These are phyloP conservation scores for Ormyrus nitidulus DNA, from an alignment of 2,888 invertebrate genomes.

Conservation along the genomic window DNA sequence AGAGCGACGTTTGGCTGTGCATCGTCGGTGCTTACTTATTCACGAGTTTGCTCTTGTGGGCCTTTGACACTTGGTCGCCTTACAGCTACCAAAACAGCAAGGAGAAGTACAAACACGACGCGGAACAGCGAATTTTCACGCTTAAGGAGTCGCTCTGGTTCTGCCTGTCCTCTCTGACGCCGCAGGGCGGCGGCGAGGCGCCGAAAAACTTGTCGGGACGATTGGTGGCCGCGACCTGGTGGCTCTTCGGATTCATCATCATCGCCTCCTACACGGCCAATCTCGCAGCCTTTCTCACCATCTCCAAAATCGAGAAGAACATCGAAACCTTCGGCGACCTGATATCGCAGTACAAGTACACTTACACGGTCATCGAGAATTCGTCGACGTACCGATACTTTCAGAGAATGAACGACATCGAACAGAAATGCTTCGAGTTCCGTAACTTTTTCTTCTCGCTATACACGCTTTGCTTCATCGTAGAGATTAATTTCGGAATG, in stretches of 20 bases:
- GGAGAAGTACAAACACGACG: slow-evolving; percentile 85
- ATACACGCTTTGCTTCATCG: neutral
- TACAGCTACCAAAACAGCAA: slow-evolving; percentile 93
- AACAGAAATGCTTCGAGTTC: slow-evolving; percentile 95
- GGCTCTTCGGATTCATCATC: slow-evolving; percentile 99
- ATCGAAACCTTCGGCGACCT: slow-evolving; percentile 95
- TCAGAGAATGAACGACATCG: slow-evolving; percentile 96
- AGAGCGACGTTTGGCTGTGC: slow-evolving; percentile 95
- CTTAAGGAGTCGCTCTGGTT: slow-evolving; percentile 98
- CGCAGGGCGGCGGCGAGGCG: slow-evolving; percentile 95
- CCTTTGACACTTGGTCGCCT: slow-evolving; percentile 96
- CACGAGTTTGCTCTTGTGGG: slow-evolving; percentile 93
- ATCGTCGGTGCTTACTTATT: slow-evolving; percentile 94
- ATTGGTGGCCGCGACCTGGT: slow-evolving; percentile 98
- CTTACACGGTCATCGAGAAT: slow-evolving; percentile 93
- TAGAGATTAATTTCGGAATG: too few relatives aligned
- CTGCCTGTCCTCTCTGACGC: slow-evolving; percentile 98
- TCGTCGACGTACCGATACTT: slow-evolving; percentile 96
- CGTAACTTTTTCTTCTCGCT: slow-evolving; percentile 65
- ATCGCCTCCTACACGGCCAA: slow-evolving; percentile 99
- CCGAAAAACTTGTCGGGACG: slow-evolving; percentile 97
- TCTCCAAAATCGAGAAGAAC: slow-evolving; percentile 92
- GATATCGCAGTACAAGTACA: slow-evolving; percentile 95
- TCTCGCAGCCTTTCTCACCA: slow-evolving; percentile 96
- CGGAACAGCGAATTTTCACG: slow-evolving; percentile 95